A percentile compares a stretch with the other conserved stretches of the same genome.
Evolutionary conservation across 2,888 invertebrate genomes (phyloP).

Genomic region (Conistra vaccinii): DNA sequence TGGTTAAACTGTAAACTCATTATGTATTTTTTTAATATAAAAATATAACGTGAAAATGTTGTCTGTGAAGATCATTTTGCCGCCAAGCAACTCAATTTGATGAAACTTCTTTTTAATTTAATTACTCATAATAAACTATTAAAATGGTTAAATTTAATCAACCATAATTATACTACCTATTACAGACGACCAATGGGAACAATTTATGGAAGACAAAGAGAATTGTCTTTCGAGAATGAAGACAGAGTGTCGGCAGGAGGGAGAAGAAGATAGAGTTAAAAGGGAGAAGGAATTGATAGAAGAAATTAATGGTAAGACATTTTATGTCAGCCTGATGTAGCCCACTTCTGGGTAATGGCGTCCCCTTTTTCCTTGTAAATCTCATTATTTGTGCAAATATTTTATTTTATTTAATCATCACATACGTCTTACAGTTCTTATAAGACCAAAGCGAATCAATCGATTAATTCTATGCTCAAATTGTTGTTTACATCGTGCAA

Average conservation of each 20-base stretch:
- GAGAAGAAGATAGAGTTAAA: conserved; percentile 87
- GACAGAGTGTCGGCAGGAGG: conserved; percentile 90
- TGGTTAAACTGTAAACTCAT: background rate
- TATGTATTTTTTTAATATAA: no score
- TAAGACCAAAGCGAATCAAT: background rate
- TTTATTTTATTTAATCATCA: no score
- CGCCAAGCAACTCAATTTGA: background rate
- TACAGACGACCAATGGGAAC: conserved; percentile 92
- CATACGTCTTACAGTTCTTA: no score
- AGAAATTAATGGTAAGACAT: conserved; percentile 83
- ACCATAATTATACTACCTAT: conserved; percentile 22
- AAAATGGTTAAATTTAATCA: background rate
- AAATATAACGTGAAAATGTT: background rate
- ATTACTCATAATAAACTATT: background rate
- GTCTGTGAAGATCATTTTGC: background rate
- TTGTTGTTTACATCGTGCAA: background rate
- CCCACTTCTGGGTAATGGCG: background rate
- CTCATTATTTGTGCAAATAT: background rate
- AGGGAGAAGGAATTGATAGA: conserved; percentile 86
- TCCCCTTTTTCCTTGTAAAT: background rate
- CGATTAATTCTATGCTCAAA: no score
- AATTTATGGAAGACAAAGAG: conserved; percentile 92
- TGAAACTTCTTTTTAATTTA: background rate
- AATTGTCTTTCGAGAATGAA: conserved; percentile 91
- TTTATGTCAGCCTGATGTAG: background rate